A percentile compares a stretch with the other conserved stretches of the same genome.
phyloP scores from a whole-genome alignment of 2,113 vertebrate species.

The Chloroceryle aenea region DNA sequence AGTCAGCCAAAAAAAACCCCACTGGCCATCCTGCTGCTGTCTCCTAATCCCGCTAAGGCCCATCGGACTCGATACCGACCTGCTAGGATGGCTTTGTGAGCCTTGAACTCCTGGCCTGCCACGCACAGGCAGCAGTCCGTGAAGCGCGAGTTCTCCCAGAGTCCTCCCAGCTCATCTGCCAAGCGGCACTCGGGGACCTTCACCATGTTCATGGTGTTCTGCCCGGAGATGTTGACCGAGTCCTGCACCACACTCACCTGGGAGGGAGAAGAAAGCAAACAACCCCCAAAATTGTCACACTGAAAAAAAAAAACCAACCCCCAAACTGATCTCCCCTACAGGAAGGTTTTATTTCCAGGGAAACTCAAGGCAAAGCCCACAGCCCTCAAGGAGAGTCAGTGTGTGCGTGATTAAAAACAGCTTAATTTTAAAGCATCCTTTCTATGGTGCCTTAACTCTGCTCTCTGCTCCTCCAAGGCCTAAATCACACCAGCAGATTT shows the following conservation, averaged over 20 bases:
- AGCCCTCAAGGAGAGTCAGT: background rate
- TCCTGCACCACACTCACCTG: slow-evolving; percentile 98
- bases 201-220: slow-evolving; percentile 97
- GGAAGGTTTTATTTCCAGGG: background rate
- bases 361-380: background rate
- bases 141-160: slow-evolving; percentile 97
- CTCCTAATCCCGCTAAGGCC: background rate
- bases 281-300: background rate
- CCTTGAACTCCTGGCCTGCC: slow-evolving; percentile 91
- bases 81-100: slow-evolving; percentile 92
- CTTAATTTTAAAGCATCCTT: rapidly evolving
- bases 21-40: background rate
- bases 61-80: slow-evolving; percentile 73
- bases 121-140: slow-evolving; percentile 97
- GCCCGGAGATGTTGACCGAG: slow-evolving; percentile 97
- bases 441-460: too few species aligned
- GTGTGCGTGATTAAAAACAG: rapidly evolving
- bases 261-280: background rate
- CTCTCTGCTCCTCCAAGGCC: background rate
- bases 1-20: background rate
- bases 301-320: background rate
- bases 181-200: slow-evolving; percentile 95
- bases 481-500: background rate
- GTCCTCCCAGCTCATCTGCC: slow-evolving; percentile 93
- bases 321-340: rapidly evolving